Conservation (phyloP, 2,113 vertebrate species). For the Myanophis thanlyinensis region DNA sequence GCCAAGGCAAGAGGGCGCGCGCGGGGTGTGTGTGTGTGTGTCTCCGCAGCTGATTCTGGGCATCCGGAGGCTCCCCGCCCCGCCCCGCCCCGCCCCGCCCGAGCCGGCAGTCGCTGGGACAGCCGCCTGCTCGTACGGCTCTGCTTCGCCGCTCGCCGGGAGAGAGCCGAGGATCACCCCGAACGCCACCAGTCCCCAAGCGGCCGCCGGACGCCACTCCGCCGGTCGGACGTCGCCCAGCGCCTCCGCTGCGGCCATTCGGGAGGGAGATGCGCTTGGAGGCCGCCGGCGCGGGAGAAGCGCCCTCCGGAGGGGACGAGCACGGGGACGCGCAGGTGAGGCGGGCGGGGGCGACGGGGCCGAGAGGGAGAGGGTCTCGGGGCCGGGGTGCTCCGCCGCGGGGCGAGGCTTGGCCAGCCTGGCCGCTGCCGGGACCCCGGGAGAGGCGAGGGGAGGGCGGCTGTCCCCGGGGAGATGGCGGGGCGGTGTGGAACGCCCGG, state of each 20-base stretch:
- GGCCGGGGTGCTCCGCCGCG: not conserved
- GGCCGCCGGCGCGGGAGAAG: not conserved
- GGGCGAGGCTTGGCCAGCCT: not conserved
- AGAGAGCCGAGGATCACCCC: not conserved
- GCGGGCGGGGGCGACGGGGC: not conserved
- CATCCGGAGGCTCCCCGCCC: not conserved
- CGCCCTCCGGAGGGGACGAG: not conserved
- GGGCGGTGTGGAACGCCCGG: not conserved
- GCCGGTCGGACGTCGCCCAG: too few species aligned
- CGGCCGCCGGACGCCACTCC: not conserved
- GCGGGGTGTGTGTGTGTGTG: too few species aligned
- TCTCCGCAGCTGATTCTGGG: not conserved
- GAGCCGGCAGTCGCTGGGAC: not conserved
- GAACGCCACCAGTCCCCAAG: not conserved
- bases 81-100: too few species aligned
- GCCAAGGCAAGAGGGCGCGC: not conserved
- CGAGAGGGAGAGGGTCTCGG: not conserved
- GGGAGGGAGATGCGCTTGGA: not conserved
- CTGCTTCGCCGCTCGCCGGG: too few species aligned
- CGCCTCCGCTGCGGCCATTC: too few species aligned
- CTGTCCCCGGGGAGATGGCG: conserved; percentile 30
- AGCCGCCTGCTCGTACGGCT: not conserved
- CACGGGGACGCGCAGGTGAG: not conserved
- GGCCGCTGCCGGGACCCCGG: not conserved
- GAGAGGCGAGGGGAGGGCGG: too few species aligned